Evolutionary conservation across 2,113 vertebrate genomes (phyloP).

Genomic region (Herpetotheres cachinnans): DNA sequence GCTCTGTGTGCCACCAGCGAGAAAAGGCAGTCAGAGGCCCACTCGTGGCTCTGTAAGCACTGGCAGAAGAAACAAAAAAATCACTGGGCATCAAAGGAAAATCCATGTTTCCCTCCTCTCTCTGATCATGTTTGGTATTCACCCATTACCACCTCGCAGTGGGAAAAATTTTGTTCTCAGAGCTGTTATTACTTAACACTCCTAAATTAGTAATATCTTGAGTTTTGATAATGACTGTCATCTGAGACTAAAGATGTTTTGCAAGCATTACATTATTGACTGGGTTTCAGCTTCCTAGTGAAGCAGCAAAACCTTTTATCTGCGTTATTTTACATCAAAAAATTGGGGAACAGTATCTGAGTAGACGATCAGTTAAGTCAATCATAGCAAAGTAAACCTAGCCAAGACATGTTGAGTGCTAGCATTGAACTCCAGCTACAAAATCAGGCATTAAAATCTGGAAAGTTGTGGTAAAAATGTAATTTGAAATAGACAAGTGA

Average conservation of each 20-base stretch:
- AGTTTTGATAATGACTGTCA: neutral
- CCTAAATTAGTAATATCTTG: neutral
- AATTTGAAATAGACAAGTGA: neutral
- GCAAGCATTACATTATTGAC: neutral
- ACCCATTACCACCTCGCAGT: neutral
- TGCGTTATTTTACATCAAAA: neutral
- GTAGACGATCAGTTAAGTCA: neutral
- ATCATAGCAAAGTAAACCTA: neutral
- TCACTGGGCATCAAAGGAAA: neutral
- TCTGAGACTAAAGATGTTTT: neutral
- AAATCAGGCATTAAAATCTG: neutral
- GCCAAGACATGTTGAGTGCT: neutral
- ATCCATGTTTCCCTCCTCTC: neutral
- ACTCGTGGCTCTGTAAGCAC: neutral
- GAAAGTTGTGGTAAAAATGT: neutral
- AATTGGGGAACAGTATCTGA: neutral
- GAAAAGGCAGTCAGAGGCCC: fast-evolving
- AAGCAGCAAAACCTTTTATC: neutral
- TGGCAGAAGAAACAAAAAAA: neutral
- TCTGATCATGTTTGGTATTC: neutral
- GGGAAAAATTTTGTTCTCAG: neutral
- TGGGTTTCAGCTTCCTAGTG: neutral
- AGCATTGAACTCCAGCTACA: neutral
- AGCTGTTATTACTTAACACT: neutral
- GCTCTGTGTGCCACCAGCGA: fast-evolving